These are phyloP conservation scores for Bathynomus jamesi DNA, from an alignment of 1,140 invertebrate genomes.

Conservation along the genomic window DNA sequence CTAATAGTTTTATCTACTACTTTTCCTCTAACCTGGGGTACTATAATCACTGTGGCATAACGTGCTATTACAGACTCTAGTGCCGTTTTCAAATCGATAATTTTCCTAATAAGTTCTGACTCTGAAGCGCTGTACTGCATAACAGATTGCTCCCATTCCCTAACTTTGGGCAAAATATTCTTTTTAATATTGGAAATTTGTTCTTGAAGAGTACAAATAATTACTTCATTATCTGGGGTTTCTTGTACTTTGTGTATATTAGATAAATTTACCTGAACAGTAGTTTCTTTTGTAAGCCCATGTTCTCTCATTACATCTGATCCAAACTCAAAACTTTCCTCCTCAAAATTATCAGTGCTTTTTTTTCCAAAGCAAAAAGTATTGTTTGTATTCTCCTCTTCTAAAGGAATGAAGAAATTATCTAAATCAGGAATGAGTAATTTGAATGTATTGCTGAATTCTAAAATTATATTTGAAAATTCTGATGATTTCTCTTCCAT, in stretches of 20 bases:
- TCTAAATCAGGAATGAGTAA: conserved; percentile 33
- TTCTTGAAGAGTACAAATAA: conserved; percentile 26
- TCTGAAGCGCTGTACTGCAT: conserved; percentile 22
- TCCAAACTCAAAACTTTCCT: conserved; percentile 17
- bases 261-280: conserved; percentile 19
- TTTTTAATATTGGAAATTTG: conserved; percentile 13
- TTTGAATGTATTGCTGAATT: conserved; percentile 30
- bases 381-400: conserved; percentile 6
- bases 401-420: conserved; percentile 30
- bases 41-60: conserved; percentile 23
- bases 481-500: conserved; percentile 10
- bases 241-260: conserved; percentile 22
- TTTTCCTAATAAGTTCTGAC: conserved; percentile 14
- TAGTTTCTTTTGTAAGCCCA: conserved; percentile 29
- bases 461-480: conserved; percentile 18
- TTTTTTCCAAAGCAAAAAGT: neutral
- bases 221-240: conserved; percentile 26
- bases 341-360: neutral
- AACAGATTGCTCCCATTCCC: conserved; percentile 24
- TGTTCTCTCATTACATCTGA: conserved; percentile 27
- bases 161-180: conserved; percentile 24
- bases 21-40: conserved; percentile 12
- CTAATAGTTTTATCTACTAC: neutral
- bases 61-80: conserved; percentile 14
- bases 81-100: conserved; percentile 20